Base-by-base conservation (phyloP, 2,113 vertebrate species). In the Megalops atlanticus region DNA sequence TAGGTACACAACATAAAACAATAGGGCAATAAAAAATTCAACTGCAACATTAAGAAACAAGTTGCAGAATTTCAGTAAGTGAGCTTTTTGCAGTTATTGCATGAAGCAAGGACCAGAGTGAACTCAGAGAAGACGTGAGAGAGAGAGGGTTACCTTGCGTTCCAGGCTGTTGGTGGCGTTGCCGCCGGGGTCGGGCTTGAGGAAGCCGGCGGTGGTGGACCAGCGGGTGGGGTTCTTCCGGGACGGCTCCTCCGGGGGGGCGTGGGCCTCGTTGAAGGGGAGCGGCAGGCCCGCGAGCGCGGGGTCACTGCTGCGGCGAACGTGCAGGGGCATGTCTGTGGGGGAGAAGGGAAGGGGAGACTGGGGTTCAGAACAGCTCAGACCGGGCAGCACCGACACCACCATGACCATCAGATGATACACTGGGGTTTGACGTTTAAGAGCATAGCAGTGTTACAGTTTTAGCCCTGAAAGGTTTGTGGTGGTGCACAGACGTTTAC, bases 271-370 rank as follows among this genome's bases (percentile, higher is more conserved):
- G 0, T 92, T 93, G 82, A 94, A 89, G 24, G 90, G 49, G 58
- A 85, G 89, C 8, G 93, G 90, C 54, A 96, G 93, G 86, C 89
- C 97, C 7, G 91, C 92, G 84, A 97, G 87, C 3, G 97, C 95
- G 24, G 98, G 98, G 86, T 99, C 98, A 78, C 98, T 99, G 87
- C 97, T 98, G 31, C 97, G 97, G 10, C 98, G 96, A 41, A 99
- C 98, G 1, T 96, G 97, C 78, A 99, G 95, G 81, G 96, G 96
- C 97, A 98, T 99, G 92, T 95, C 98, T 99, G 82, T 74, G 84
- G 83, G 79, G 86, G 7, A 47, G 54, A 82, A 54, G 72, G 7
- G 31, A n/a, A 68, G 6, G n/a, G 24, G 47, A 38, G 15, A n/a
- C 18, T 24, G 27, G 43, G 73, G 40, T 45, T 27, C 40, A 75